Percentiles rank a stretch among this genome's conserved stretches.
phyloP scores from a whole-genome alignment of 2,888 invertebrate genomes.

The Mimas tiliae region DNA sequence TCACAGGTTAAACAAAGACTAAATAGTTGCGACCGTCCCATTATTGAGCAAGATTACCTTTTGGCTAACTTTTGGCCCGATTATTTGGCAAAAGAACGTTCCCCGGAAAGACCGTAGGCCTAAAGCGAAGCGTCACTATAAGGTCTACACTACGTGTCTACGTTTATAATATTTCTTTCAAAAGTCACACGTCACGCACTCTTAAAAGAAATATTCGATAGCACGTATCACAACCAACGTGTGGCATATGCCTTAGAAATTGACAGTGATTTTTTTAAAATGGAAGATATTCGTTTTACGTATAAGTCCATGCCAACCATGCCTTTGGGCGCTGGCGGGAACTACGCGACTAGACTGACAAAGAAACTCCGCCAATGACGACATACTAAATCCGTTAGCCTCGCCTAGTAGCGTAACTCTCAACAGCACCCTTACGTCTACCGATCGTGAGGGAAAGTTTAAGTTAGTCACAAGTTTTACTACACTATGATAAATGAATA shows the following conservation, averaged over 20 bases:
- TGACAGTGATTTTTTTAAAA: conserved; percentile 72
- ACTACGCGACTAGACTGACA: conserved; percentile 15
- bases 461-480: conserved; percentile 28
- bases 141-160: conserved; percentile 80
- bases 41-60: conserved; percentile 72
- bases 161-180: conserved; percentile 65
- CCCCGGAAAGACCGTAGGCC: conserved; percentile 75
- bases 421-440: conserved; percentile 22
- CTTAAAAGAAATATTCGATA: conserved; percentile 65
- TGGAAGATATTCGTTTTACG: conserved; percentile 70
- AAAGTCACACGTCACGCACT: conserved; percentile 40
- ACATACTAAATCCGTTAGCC: neutral
- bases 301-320: conserved; percentile 77
- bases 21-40: conserved; percentile 30
- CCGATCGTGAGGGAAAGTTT: conserved; percentile 25
- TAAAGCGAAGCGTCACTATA: conserved; percentile 79
- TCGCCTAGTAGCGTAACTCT: conserved; percentile 15
- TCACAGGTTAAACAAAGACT: neutral
- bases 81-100: conserved; percentile 69
- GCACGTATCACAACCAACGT: conserved; percentile 83
- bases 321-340: conserved; percentile 33
- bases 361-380: neutral
- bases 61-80: conserved; percentile 73
- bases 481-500: conserved; percentile 24
- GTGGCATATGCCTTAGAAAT: conserved; percentile 77